Evolutionary conservation across 2,113 vertebrate genomes (phyloP), one percentile per base, ranked within the genome.

Genomic region (Bufo bufo): DNA sequence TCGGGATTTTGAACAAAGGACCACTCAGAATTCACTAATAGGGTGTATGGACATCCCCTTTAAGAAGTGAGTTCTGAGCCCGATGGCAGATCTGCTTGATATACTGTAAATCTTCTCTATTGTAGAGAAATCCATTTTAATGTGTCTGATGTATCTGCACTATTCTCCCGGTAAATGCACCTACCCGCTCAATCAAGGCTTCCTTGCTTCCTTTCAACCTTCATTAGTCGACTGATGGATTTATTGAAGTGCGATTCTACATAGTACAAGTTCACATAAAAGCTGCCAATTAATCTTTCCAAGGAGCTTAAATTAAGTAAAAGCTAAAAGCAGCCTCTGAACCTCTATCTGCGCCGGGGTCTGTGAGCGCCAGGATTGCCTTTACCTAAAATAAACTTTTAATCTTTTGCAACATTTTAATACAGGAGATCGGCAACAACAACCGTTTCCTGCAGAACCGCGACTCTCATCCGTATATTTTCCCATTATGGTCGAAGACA

Each of bases 261-360:
- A 23, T 43, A 71, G 71, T 84, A 72, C 33, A 11, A 65, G 43
- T 84, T 45, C 49, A 54, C 66, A 33, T 52, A 69, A 54, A 50
- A 84, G 49, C 82, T 3, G 14, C 45, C 71, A 84, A 84, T 84
- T 84, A 14, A 16, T 72, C 49, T 84, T 84, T 72, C 72, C 65
- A 84, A 54, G 63, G 12, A 3, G 82, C 72, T 71, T 71, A 84
- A 84, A 54, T 71, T 11, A 69, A 84, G 47, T 84, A 84, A 71
- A 84, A 84, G 82, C 82, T 84, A 71, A 71, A 84, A 84, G 82
- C 82, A 4, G 14, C 50, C n/a, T 82, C 80, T 33, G 17, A 58
- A 50, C 19, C 19, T 17, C 20, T 14, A 11, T 72, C 20, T 9
- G 50, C 20, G 12, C 11, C 19, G 81, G 23, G 3, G 43, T 8